Percentiles rank a stretch among this genome's conserved stretches.
phyloP scores from a whole-genome alignment of 2,888 invertebrate genomes.

The Poecilus cupreus region DNA sequence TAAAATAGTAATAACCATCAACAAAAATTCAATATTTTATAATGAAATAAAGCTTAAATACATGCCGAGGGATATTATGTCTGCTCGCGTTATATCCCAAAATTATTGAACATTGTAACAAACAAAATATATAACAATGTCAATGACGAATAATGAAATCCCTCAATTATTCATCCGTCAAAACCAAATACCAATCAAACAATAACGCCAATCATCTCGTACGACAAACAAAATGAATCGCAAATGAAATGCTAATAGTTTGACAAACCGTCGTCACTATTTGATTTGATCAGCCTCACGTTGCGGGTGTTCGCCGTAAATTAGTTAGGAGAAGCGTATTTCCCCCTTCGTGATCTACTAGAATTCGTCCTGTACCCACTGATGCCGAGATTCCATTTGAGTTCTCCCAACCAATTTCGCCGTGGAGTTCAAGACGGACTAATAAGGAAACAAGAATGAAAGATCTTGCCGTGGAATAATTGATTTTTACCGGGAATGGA shows the following conservation, averaged over 20 bases:
- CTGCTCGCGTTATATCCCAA: no score
- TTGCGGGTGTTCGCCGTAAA: neutral
- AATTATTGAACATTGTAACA: no score
- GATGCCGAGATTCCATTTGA: neutral
- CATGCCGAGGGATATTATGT: no score
- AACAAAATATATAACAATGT: no score
- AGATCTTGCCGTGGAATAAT: slow-evolving; percentile 6
- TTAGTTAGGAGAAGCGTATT: neutral
- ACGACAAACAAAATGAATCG: slow-evolving; percentile 18
- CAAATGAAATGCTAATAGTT: slow-evolving; percentile 43
- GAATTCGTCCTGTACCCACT: neutral
- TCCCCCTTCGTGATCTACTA: neutral
- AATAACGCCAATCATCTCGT: neutral
- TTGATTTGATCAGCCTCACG: slow-evolving; percentile 19
- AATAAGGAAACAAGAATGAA: slow-evolving; percentile 24
- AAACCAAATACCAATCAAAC: slow-evolving; percentile 10
- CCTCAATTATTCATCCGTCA: no score
- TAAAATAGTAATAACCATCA: no score
- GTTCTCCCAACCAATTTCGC: slow-evolving; percentile 19
- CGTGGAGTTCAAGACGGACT: neutral
- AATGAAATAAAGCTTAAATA: no score
- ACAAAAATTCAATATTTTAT: no score
- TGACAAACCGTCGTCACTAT: slow-evolving; percentile 19
- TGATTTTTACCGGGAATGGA: neutral
- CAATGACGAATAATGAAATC: no score